phyloP scores from a whole-genome alignment of 2,797 vertebrate species.

The Ctenochaetus hawaiiensis region DNA sequence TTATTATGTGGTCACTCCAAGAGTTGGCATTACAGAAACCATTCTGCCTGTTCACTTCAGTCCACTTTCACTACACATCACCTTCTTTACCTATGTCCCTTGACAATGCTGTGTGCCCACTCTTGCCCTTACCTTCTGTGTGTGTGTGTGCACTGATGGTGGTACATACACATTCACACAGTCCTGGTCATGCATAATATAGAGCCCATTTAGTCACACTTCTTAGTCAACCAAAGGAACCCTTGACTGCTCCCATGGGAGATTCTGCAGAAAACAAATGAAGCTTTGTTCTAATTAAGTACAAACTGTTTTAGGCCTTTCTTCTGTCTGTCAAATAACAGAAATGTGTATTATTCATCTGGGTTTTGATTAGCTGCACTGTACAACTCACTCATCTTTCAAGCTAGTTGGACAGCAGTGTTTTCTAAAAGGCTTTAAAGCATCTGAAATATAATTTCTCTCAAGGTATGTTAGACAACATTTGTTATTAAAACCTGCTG shows the following conservation, averaged over 20 bases:
- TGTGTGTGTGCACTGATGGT: slow-evolving; percentile 1
- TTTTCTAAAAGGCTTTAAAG: slow-evolving; percentile 32
- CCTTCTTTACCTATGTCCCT: not conserved
- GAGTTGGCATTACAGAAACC: not conserved
- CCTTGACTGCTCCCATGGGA: slow-evolving; percentile 43
- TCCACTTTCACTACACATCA: slow-evolving; percentile 1
- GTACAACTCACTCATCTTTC: slow-evolving; percentile 22
- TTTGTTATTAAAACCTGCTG: slow-evolving; percentile 29
- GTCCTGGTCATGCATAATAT: slow-evolving; percentile 40
- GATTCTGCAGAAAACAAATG: slow-evolving; percentile 53
- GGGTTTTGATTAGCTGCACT: slow-evolving; percentile 44
- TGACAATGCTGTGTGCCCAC: not conserved
- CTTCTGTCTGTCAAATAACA: slow-evolving; percentile 45
- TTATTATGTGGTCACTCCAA: not conserved
- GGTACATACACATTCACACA: slow-evolving; percentile 11
- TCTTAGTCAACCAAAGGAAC: slow-evolving; percentile 52
- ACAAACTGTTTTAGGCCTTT: slow-evolving; percentile 38
- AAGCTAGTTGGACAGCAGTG: slow-evolving; percentile 28
- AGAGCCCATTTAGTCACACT: slow-evolving; percentile 51
- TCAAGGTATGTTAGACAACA: slow-evolving; percentile 21
- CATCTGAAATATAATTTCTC: slow-evolving; percentile 32
- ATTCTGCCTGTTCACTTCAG: not conserved
- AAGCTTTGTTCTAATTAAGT: slow-evolving; percentile 69
- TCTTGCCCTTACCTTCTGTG: slow-evolving; percentile 2
- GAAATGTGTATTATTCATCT: slow-evolving; percentile 44